Percentiles rank a stretch among this genome's conserved stretches.
phyloP scores from a whole-genome alignment of 2,888 invertebrate species.

The Acholoe squamosa region DNA sequence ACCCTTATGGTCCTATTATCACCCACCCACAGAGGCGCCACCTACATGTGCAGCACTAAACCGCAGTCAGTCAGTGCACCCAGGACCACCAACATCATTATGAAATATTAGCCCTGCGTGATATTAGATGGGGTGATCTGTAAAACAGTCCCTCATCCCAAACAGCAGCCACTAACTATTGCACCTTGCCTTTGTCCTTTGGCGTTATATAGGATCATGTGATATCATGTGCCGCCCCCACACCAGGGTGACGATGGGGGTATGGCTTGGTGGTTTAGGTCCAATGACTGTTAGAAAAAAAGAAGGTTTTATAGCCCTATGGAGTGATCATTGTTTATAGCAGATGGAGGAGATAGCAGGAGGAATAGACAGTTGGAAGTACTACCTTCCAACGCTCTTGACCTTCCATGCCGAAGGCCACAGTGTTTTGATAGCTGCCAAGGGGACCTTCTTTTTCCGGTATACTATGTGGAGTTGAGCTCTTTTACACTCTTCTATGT shows the following conservation, averaged over 20 bases:
- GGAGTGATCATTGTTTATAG: constrained; percentile 39
- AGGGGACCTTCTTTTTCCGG: background rate
- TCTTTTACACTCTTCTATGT: too few species aligned
- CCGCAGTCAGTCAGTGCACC: background rate
- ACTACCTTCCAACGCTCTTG: background rate
- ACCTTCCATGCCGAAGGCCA: background rate
- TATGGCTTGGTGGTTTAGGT: background rate
- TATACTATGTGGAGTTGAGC: background rate
- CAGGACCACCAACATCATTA: too few species aligned
- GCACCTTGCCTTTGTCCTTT: too few species aligned
- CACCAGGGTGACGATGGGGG: too few species aligned
- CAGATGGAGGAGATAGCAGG: background rate
- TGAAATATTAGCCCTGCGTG: too few species aligned
- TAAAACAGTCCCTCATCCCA: too few species aligned
- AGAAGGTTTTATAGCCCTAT: background rate
- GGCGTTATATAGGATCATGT: too few species aligned
- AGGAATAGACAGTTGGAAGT: background rate
- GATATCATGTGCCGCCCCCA: too few species aligned
- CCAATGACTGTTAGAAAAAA: background rate
- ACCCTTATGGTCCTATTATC: background rate
- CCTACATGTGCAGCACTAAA: background rate
- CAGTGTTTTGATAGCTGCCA: background rate
- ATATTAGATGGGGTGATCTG: too few species aligned
- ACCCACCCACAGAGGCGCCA: background rate
- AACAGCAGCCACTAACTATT: too few species aligned